A percentile compares a stretch with the other conserved stretches of the same genome.
Conservation (phyloP, 2,888 invertebrate species). For the Fissipunctia ypsillon region DNA sequence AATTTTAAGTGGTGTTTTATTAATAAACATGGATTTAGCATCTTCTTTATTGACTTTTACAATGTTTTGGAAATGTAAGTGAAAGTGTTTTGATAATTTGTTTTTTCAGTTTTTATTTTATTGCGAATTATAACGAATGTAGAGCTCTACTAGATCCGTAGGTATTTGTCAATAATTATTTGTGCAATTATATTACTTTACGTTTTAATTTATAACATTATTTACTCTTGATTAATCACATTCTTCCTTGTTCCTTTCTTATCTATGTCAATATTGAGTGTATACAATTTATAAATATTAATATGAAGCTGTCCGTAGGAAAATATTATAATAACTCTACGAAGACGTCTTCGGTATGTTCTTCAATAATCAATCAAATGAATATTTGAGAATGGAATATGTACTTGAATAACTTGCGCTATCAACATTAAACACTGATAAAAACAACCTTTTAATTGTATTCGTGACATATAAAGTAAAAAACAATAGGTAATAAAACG, state of each 20-base stretch:
- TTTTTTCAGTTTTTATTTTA: slow-evolving; percentile 8
- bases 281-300: slow-evolving; percentile 6
- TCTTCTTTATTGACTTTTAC: slow-evolving; percentile 79
- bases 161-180: background rate
- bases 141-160: background rate
- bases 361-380: slow-evolving; percentile 15
- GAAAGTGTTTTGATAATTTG: slow-evolving; percentile 49
- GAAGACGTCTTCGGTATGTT: background rate
- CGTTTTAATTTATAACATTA: background rate
- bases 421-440: background rate
- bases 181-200: background rate
- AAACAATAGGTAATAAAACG: slow-evolving; percentile 70
- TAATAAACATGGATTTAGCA: slow-evolving; percentile 81
- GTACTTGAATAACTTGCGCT: background rate
- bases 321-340: background rate
- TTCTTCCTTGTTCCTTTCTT: background rate
- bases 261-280: background rate
- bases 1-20: slow-evolving; percentile 72
- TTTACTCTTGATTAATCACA: background rate
- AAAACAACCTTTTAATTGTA: slow-evolving; percentile 20
- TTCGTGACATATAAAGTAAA: slow-evolving; percentile 21
- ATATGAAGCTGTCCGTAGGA: background rate
- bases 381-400: slow-evolving; percentile 20
- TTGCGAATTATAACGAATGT: background rate
- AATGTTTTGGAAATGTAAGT: slow-evolving; percentile 85